Evolutionary conservation across 2,888 invertebrate species (phyloP), one percentile per base, ranked within the genome.

Genomic region (Halictus quadricinctus): DNA sequence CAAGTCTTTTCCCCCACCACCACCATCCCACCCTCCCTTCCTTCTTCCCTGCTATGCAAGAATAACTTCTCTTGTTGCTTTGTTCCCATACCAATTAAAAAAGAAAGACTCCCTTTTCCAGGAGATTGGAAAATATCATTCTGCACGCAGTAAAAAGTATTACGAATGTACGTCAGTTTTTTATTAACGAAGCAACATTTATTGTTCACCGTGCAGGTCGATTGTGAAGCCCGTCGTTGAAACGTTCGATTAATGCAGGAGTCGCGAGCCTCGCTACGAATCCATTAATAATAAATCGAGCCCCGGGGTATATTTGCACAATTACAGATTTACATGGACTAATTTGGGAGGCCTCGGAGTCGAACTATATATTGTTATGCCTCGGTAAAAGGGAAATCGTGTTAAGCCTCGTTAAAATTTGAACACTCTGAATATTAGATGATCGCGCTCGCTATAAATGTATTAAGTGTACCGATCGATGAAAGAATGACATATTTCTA

Each of bases 261-360:
- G 25, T 64, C 64, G 25, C 64, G 64, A 64, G 64, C 25, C 60
- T 60, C 13, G 50, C 50, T 50, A 50, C 18, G 64, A 29, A 64
- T 64, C 15, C 64, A 29, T 64, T 64, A 64, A 64, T 64, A 64
- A 64, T 64, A 29, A 64, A 64, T 29, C 29, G 29, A 25, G 29
- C 15, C 54, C 21, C 54, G 29, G 64, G 25, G 29, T 64, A 29
- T 29, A 64, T 64, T 64, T 64, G 25, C 29, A 29, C 64, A 8
- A 25, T 60, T 25, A n/a, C 29, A 29, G 64, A 64, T 64, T 64
- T 64, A 29, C 64, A 64, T 64, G 64, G 64, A 64, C 64, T 64
- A 64, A 64, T 64, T 64, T 64, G 25, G 64, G 7, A 29, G 60
- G 60, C 15, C 25, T 60, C 60, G 13, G 13, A 25, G 25, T 60